Evolutionary conservation across 2,113 vertebrate species (phyloP), one percentile per base, ranked within the genome.

Genomic region (Pterocles burchelli): DNA sequence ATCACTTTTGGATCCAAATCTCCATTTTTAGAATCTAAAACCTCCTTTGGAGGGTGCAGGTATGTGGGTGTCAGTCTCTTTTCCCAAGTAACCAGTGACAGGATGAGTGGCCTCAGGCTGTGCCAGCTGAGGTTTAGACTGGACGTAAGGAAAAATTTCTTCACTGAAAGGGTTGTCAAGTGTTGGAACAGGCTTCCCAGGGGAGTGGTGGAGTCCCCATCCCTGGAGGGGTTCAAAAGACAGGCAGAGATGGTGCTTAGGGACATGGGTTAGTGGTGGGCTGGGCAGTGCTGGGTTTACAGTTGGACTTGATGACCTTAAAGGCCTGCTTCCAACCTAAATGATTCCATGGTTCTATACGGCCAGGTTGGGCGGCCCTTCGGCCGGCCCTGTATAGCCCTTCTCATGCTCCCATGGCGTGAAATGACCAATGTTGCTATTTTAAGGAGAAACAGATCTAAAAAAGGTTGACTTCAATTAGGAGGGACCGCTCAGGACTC

Each of bases 131-230:
- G 36, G 57, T 19, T 72, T 43, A 52, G 57, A 6, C 2, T 43
- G 24, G 19, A 17, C 4, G 24, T 34, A 4, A 31, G 48, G 46
- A 8, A 10, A 52, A 34, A 10, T 8, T 24, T 33, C 13, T 26
- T 36, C 31, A 29, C 7, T 0, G 0, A 25, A 62, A 52, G 24
- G 25, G 10, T 15, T 13, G 4, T 63, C 26, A 31, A 5, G 13
- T 38, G 16, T 1, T 73, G 48, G 33, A 7, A 54, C 6, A 36
- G 48, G 48, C 58, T 54, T 33, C 68, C 10, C 68, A 73, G 58
- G 33, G 17, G 3, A 48, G 20, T 2, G 28, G 54, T 17, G 1
- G 43, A 70, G 45, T 70, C 5, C 0, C 46, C 18, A 5, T 17
- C 38, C 38, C 38, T 38, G 38, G 38, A 38, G 38, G 38, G 38